phyloP scores from a whole-genome alignment of 2,888 invertebrate genomes.

The Drosophila rellima region DNA sequence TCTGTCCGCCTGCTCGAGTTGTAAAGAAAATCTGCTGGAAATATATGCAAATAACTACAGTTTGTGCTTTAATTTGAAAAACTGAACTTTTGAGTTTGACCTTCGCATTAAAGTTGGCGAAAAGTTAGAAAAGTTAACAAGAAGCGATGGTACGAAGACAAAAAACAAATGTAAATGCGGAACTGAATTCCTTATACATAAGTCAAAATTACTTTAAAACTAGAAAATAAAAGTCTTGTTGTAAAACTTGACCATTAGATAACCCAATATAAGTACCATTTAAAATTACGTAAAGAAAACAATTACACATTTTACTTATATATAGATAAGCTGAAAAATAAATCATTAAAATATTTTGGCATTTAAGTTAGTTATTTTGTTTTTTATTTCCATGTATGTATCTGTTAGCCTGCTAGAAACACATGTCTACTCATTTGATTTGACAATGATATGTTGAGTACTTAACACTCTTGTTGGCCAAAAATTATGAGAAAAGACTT shows the following conservation, averaged over 20 bases:
- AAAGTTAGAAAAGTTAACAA: conserved; percentile 28
- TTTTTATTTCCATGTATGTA: conserved; percentile 10
- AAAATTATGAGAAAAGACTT: conserved; percentile 26
- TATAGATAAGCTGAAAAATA: conserved; percentile 16
- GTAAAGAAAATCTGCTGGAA: conserved; percentile 63
- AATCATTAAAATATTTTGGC: not conserved
- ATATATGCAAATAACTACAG: conserved; percentile 75
- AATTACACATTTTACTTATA: not conserved
- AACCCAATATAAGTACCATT: not conserved
- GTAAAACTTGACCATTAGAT: not conserved
- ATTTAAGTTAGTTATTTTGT: conserved; percentile 9
- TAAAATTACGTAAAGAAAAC: not conserved
- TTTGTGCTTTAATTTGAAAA: conserved; percentile 55
- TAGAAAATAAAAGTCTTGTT: not conserved
- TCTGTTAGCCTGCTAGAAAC: conserved; percentile 9
- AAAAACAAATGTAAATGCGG: conserved; percentile 19
- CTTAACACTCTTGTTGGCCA: conserved; percentile 5
- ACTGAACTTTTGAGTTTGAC: conserved; percentile 51
- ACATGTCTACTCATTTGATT: conserved; percentile 17
- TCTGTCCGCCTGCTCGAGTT: conserved; percentile 17
- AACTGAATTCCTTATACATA: not conserved
- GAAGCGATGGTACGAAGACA: conserved; percentile 11
- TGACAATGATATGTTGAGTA: conserved; percentile 23
- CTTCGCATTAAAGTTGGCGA: conserved; percentile 57
- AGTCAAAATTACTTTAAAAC: not conserved